A percentile compares a stretch with the other conserved stretches of the same genome.
These are phyloP conservation scores for Rotaria sp. DNA, from an alignment of 2,888 invertebrate genomes.

Conservation along the genomic window DNA sequence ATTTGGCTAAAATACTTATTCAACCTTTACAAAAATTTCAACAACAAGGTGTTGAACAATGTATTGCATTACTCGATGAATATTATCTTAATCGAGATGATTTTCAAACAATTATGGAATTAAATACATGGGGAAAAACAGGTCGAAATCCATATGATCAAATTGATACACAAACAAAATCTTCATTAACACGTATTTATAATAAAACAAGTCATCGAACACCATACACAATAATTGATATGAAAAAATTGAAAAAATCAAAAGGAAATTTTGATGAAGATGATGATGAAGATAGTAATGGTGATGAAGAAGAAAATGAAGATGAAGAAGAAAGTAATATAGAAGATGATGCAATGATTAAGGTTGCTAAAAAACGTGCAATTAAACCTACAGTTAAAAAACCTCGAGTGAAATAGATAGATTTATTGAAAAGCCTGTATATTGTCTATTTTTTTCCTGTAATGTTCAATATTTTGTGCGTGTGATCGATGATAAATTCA, in stretches of 20 bases:
- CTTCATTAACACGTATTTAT: slow-evolving; percentile 36
- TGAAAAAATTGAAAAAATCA: slow-evolving; percentile 34
- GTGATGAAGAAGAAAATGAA: slow-evolving; percentile 25
- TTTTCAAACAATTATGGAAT: slow-evolving; percentile 75
- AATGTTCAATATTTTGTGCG: neutral
- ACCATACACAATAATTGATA: slow-evolving; percentile 33
- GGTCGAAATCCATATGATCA: slow-evolving; percentile 35
- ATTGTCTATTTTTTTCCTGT: neutral
- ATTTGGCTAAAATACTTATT: slow-evolving; percentile 69
- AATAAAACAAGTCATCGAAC: slow-evolving; percentile 36
- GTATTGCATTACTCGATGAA: slow-evolving; percentile 69
- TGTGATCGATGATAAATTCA: neutral
- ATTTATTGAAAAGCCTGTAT: neutral
- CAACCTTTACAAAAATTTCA: slow-evolving; percentile 67
- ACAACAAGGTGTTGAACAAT: slow-evolving; percentile 65
- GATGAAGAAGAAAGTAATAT: slow-evolving; percentile 4
- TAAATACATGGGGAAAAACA: slow-evolving; percentile 66
- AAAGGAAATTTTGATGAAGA: slow-evolving; percentile 26
- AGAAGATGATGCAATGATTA: slow-evolving; percentile 37
- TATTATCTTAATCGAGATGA: slow-evolving; percentile 86
- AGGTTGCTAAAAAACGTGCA: slow-evolving; percentile 32
- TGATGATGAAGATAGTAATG: slow-evolving; percentile 29
- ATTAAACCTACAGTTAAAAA: neutral
- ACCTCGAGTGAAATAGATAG: neutral
- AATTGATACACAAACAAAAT: slow-evolving; percentile 40